Conservation (phyloP, 1,140 invertebrate species). For the Dryas iulia region DNA sequence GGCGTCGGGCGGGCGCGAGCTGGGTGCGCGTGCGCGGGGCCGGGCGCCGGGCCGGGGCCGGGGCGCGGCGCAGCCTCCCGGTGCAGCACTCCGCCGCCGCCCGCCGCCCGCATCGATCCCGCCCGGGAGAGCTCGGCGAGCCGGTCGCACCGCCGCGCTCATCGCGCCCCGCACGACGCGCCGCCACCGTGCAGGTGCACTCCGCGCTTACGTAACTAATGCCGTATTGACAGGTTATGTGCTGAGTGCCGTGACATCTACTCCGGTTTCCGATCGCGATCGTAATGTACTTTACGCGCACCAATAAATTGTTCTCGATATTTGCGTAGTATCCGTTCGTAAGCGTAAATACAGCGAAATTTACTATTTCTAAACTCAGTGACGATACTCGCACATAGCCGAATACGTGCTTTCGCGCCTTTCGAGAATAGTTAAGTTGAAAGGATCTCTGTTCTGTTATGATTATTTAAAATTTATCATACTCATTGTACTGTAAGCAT, state of each 20-base stretch:
- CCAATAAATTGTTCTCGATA: neutral
- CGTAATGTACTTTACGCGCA: slow-evolving; percentile 14
- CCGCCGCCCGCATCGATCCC: slow-evolving; percentile 75
- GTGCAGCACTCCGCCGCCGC: slow-evolving; percentile 71
- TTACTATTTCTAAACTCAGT: neutral
- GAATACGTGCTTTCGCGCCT: slow-evolving; percentile 35
- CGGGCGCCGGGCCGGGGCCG: slow-evolving; percentile 32
- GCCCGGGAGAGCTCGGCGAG: slow-evolving; percentile 58
- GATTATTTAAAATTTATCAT: slow-evolving; percentile 14
- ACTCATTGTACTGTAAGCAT: slow-evolving; percentile 26
- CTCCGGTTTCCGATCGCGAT: slow-evolving; percentile 12
- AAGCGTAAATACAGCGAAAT: neutral
- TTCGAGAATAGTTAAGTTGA: slow-evolving; percentile 15
- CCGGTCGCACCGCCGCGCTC: slow-evolving; percentile 50
- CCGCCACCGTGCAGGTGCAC: slow-evolving; percentile 56
- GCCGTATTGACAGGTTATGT: slow-evolving; percentile 55
- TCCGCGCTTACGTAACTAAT: slow-evolving; percentile 62
- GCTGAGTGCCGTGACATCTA: slow-evolving; percentile 41
- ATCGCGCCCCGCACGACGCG: slow-evolving; percentile 55
- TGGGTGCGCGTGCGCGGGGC: slow-evolving; percentile 44
- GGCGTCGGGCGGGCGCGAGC: slow-evolving; percentile 30
- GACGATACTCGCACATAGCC: slow-evolving; percentile 37
- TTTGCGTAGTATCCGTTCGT: neutral
- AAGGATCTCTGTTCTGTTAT: slow-evolving; percentile 3
- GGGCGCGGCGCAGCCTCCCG: slow-evolving; percentile 66